Evolutionary conservation across 2,113 vertebrate species (phyloP).

Genomic region (Mirza zaza): DNA sequence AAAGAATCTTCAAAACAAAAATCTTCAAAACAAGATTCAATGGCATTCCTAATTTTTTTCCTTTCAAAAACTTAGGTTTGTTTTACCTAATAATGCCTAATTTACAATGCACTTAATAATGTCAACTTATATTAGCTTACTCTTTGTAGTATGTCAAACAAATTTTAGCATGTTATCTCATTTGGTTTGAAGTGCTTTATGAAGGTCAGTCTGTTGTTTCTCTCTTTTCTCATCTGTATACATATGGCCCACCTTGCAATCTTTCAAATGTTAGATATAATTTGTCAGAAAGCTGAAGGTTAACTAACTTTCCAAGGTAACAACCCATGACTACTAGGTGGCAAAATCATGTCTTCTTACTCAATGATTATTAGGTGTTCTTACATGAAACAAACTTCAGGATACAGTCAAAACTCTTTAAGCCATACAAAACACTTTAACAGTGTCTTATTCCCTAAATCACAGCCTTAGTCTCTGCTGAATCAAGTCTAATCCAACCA

Average conservation of each 20-base stretch:
- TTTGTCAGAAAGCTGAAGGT: not conserved
- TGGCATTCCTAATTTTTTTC: not conserved
- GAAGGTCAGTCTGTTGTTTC: not conserved
- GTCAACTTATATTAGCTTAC: not conserved
- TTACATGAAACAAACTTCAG: not conserved
- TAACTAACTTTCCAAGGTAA: not conserved
- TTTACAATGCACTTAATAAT: not conserved
- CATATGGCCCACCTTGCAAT: not conserved
- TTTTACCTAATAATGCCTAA: not conserved
- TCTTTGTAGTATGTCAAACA: not conserved
- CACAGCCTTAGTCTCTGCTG: not conserved
- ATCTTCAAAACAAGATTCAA: slow-evolving; percentile 19
- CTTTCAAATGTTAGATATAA: not conserved
- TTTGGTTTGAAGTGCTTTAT: not conserved
- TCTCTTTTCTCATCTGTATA: not conserved
- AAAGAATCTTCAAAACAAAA: not conserved
- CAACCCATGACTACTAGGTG: not conserved
- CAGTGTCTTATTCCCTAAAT: not conserved
- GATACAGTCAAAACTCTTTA: not conserved
- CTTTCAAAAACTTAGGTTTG: not conserved
- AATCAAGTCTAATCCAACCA: not conserved
- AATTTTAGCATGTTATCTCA: not conserved
- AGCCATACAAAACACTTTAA: not conserved
- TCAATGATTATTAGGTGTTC: not conserved
- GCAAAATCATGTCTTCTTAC: not conserved